These are phyloP conservation scores for Emberiza fucata DNA, from an alignment of 2,113 vertebrate genomes.

Conservation along the genomic window DNA sequence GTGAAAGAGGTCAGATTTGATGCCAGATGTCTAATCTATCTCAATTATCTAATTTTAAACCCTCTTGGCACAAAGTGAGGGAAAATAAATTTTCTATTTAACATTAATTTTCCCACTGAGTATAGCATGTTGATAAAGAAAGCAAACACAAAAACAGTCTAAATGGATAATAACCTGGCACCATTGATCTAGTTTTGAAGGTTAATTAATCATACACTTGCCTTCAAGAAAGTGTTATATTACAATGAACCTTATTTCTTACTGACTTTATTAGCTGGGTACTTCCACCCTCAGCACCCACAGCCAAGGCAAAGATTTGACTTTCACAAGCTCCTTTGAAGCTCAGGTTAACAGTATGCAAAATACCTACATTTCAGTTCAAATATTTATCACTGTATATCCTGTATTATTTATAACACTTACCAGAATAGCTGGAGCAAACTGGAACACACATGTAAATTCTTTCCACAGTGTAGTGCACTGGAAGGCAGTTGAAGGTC, in stretches of 20 bases:
- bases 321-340: conserved; percentile 24
- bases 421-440: background rate
- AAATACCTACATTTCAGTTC: background rate
- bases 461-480: background rate
- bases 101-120: conserved; percentile 19
- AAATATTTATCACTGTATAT: conserved; percentile 4
- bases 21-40: conserved; percentile 11
- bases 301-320: background rate
- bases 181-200: conserved; percentile 5
- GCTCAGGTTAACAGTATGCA: background rate
- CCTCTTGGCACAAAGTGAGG: background rate
- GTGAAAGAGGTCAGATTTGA: background rate
- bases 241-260: background rate
- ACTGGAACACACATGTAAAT: background rate
- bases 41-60: conserved; percentile 43
- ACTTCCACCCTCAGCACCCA: background rate
- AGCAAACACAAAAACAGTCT: background rate
- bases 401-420: conserved; percentile 30
- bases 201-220: background rate
- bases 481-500: background rate
- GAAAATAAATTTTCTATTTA: conserved; percentile 40
- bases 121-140: background rate
- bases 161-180: background rate
- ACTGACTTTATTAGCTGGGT: background rate
- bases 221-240: background rate